Conservation (phyloP, 2,113 vertebrate genomes). For the Mobula hypostoma region DNA sequence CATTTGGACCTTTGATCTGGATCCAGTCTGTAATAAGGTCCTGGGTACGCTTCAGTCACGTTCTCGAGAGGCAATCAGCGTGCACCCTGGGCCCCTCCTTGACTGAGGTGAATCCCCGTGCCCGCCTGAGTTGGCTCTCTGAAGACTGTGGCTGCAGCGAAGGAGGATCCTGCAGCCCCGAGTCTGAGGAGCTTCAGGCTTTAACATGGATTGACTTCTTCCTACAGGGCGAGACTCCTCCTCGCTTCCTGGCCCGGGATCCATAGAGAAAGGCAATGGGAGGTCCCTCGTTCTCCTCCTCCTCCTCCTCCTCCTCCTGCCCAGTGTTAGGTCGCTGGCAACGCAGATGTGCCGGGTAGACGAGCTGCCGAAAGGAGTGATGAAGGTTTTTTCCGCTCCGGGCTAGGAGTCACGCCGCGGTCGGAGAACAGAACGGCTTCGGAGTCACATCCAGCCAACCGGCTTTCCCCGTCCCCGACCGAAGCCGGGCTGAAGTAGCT, state of each 20-base stretch:
- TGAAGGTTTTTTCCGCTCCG: neutral
- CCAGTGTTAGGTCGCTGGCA: neutral
- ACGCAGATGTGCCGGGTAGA: neutral
- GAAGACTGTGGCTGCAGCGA: neutral
- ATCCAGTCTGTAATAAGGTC: neutral
- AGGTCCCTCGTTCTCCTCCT: neutral
- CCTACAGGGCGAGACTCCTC: neutral
- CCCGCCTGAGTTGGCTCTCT: neutral
- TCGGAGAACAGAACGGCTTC: neutral
- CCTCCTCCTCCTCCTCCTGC: neutral
- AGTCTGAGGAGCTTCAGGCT: neutral
- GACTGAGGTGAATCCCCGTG: neutral
- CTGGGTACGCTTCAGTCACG: neutral
- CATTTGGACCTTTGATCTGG: neutral
- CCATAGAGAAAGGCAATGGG: neutral
- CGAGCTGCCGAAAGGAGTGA: neutral
- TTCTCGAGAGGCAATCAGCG: neutral
- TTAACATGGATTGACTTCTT: too few relatives aligned
- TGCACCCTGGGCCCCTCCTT: neutral
- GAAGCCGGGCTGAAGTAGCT: neutral
- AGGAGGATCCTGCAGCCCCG: neutral
- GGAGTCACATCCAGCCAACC: neutral
- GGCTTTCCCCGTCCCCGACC: neutral
- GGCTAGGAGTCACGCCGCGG: neutral
- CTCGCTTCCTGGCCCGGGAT: constrained; percentile 7